A percentile compares a stretch with the other conserved stretches of the same genome.
Evolutionary conservation across 2,797 vertebrate genomes (phyloP).

Genomic region (Phataginus tetradactyla): DNA sequence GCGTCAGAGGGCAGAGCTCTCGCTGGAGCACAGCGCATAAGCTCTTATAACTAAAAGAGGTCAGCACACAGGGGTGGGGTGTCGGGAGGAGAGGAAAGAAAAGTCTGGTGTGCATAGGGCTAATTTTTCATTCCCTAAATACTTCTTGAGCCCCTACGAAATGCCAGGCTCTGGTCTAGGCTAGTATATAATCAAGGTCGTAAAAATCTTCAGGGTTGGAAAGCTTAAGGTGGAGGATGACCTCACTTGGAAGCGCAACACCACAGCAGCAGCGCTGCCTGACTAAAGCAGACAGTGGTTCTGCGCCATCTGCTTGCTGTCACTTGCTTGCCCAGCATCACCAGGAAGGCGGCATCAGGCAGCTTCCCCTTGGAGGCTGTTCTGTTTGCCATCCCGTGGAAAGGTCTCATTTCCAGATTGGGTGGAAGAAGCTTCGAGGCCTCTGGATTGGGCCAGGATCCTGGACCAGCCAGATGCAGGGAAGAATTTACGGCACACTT

Average conservation of each 20-base stretch:
- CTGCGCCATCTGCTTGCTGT: background rate
- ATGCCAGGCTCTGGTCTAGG: background rate
- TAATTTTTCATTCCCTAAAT: background rate
- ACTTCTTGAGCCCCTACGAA: background rate
- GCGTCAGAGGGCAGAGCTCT: background rate
- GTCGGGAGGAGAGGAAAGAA: background rate
- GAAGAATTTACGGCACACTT: background rate
- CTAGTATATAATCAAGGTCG: background rate
- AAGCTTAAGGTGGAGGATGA: background rate
- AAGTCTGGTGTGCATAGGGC: too few relatives aligned
- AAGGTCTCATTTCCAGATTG: background rate
- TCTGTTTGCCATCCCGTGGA: too few relatives aligned
- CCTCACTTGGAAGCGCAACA: background rate
- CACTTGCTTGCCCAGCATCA: background rate
- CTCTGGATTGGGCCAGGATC: background rate
- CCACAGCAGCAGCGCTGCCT: background rate
- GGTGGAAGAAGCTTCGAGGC: background rate
- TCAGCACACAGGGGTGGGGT: fast-evolving
- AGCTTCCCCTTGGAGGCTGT: background rate
- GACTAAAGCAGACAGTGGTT: too few relatives aligned
- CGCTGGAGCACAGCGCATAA: background rate
- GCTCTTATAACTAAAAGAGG: fast-evolving
- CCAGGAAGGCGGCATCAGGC: background rate
- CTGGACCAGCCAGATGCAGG: background rate
- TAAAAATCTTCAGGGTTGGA: background rate